A percentile compares a stretch with the other conserved stretches of the same genome.
Conservation (phyloP, 2,797 vertebrate species). For the Xenopus petersii region DNA sequence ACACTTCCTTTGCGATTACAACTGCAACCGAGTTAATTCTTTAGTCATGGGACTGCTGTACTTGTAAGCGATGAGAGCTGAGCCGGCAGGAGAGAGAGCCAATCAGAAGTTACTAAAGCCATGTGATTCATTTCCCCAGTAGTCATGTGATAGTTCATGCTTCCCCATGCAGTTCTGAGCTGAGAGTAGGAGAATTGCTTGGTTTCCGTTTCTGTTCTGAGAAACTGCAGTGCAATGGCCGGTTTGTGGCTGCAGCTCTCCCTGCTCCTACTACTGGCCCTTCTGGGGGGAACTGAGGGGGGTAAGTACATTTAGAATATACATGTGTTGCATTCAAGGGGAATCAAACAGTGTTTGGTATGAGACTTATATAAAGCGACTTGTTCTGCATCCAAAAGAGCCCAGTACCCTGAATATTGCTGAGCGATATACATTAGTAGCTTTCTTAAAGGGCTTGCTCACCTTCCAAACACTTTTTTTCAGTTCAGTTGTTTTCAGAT, state of each 20-base stretch:
- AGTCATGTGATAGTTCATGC: constrained; percentile 14
- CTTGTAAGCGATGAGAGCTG: constrained; percentile 2
- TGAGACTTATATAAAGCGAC: too few relatives aligned
- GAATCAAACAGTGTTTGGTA: too few relatives aligned
- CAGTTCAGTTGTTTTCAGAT: too few relatives aligned
- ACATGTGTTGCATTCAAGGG: too few relatives aligned
- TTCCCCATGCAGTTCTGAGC: constrained; percentile 3
- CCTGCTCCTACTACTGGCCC: constrained; percentile 16
- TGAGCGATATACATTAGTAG: too few relatives aligned
- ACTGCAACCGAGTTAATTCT: background rate
- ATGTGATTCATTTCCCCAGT: background rate
- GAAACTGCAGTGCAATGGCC: background rate
- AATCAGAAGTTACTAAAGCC: constrained; percentile 14
- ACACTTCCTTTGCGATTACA: too few relatives aligned
- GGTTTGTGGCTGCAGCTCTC: background rate
- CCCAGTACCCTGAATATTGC: too few relatives aligned
- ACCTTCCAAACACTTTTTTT: too few relatives aligned
- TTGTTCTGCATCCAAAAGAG: too few relatives aligned
- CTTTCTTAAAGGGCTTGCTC: too few relatives aligned
- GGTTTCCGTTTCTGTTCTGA: background rate
- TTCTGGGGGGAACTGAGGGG: constrained; percentile 16
- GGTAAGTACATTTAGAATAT: constrained; percentile 10
- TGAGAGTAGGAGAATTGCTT: background rate
- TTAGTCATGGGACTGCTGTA: background rate
- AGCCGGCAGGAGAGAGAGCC: background rate